These are phyloP conservation scores for Erebia palarica DNA, from an alignment of 2,888 invertebrate genomes.

Conservation along the genomic window DNA sequence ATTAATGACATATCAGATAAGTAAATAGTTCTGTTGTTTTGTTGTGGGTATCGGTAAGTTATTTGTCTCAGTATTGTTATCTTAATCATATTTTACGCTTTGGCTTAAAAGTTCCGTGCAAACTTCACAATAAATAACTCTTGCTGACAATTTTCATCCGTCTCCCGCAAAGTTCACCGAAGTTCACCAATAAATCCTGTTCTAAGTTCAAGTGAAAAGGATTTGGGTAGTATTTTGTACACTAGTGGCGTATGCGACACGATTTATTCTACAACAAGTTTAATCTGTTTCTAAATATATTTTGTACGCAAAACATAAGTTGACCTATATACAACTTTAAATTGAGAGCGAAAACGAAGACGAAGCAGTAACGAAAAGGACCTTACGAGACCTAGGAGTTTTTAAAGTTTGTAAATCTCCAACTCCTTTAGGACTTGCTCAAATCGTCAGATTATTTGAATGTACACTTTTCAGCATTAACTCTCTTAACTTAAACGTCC, in stretches of 20 bases:
- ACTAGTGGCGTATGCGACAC: slow-evolving; percentile 25
- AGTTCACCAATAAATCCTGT: slow-evolving; percentile 67
- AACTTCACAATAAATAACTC: slow-evolving; percentile 54
- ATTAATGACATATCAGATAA: too few relatives aligned
- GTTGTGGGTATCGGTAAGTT: slow-evolving; percentile 1
- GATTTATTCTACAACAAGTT: neutral
- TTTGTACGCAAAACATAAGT: too few relatives aligned
- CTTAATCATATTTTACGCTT: slow-evolving; percentile 15
- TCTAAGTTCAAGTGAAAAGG: slow-evolving; percentile 68
- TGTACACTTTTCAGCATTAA: too few relatives aligned
- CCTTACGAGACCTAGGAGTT: too few relatives aligned
- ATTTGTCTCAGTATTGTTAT: slow-evolving; percentile 12
- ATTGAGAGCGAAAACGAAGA: too few relatives aligned
- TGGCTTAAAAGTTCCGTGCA: slow-evolving; percentile 22
- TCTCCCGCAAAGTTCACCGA: slow-evolving; percentile 48
- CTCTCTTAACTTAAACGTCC: too few relatives aligned
- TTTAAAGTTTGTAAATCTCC: too few relatives aligned
- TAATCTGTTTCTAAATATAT: too few relatives aligned
- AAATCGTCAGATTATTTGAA: too few relatives aligned
- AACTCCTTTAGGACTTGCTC: too few relatives aligned
- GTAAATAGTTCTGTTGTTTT: neutral
- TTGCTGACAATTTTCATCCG: slow-evolving; percentile 62
- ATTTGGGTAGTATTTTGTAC: slow-evolving; percentile 41
- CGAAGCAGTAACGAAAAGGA: too few relatives aligned
- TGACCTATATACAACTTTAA: too few relatives aligned